Conservation (phyloP, 2,888 invertebrate genomes). For the Frankliniella intonsa region DNA sequence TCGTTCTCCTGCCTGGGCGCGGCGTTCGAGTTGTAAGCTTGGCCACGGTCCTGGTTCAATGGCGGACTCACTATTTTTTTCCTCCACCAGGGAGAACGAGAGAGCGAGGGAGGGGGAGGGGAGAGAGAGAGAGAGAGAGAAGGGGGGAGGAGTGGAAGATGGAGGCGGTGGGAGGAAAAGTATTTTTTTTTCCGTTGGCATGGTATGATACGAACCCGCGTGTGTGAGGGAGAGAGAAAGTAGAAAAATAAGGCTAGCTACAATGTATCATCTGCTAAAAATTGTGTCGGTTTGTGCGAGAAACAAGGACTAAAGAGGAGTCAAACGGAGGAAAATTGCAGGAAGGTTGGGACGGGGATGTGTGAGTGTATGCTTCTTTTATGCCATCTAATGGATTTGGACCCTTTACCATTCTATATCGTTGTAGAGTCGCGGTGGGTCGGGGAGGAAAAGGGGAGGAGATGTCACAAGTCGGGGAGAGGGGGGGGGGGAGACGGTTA, state of each 20-base stretch:
- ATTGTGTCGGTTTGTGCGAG: background rate
- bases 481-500: background rate
- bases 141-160: too few relatives aligned
- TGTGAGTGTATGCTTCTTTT: background rate
- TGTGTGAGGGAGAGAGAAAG: background rate
- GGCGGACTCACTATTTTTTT: too few relatives aligned
- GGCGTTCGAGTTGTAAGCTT: too few relatives aligned
- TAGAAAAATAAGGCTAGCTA: too few relatives aligned
- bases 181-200: too few relatives aligned
- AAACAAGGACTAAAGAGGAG: background rate
- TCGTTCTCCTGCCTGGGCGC: too few relatives aligned
- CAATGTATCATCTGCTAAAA: too few relatives aligned
- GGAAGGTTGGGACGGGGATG: background rate
- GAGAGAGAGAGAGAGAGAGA: too few relatives aligned
- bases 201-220: background rate
- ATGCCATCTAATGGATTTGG: conserved; percentile 3
- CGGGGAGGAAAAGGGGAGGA: background rate
- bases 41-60: too few relatives aligned
- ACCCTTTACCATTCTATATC: conserved; percentile 19
- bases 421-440: background rate
- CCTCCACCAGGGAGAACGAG: too few relatives aligned
- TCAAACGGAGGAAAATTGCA: background rate
- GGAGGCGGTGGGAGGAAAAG: too few relatives aligned
- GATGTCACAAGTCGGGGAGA: background rate
- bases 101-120: too few relatives aligned